A percentile compares a stretch with the other conserved stretches of the same genome.
Conservation (phyloP, 2,113 vertebrate species). For the Dascyllus trimaculatus region DNA sequence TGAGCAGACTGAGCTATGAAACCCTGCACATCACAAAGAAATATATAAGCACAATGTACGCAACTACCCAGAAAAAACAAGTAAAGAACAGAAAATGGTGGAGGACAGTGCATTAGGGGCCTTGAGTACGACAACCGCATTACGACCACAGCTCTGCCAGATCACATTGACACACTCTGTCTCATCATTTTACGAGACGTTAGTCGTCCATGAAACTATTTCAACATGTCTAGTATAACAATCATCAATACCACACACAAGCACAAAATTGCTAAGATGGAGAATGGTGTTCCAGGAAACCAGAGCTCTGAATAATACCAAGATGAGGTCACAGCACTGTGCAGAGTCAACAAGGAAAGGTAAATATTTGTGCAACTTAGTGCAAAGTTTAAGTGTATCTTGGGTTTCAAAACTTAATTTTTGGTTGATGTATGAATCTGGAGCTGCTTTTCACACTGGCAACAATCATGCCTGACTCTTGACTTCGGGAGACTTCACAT, state of each 20-base stretch:
- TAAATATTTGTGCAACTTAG: not conserved
- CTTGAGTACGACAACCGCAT: slow-evolving; percentile 58
- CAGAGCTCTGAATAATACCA: slow-evolving; percentile 1
- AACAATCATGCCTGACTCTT: slow-evolving; percentile 9
- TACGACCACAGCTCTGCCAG: slow-evolving; percentile 67
- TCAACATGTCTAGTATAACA: slow-evolving; percentile 66
- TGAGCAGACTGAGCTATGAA: not conserved
- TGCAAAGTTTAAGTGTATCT: not conserved
- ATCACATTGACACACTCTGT: slow-evolving; percentile 64
- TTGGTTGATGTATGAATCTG: not conserved
- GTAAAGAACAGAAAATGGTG: not conserved
- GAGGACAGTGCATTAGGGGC: slow-evolving; percentile 30
- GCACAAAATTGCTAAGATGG: slow-evolving; percentile 3
- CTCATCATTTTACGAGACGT: slow-evolving; percentile 64
- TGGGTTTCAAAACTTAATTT: not conserved
- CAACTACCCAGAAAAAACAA: not conserved
- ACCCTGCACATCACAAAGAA: slow-evolving; percentile 16
- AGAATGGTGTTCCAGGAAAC: slow-evolving; percentile 45
- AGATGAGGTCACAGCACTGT: slow-evolving; percentile 11
- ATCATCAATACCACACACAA: slow-evolving; percentile 52
- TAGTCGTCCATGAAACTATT: slow-evolving; percentile 69
- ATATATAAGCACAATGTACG: slow-evolving; percentile 3
- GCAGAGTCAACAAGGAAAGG: slow-evolving; percentile 7
- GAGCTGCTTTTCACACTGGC: not conserved
- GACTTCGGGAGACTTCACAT: slow-evolving; percentile 24